Base-by-base conservation (phyloP, 2,797 vertebrate species). In the Tachyglossus aculeatus region DNA sequence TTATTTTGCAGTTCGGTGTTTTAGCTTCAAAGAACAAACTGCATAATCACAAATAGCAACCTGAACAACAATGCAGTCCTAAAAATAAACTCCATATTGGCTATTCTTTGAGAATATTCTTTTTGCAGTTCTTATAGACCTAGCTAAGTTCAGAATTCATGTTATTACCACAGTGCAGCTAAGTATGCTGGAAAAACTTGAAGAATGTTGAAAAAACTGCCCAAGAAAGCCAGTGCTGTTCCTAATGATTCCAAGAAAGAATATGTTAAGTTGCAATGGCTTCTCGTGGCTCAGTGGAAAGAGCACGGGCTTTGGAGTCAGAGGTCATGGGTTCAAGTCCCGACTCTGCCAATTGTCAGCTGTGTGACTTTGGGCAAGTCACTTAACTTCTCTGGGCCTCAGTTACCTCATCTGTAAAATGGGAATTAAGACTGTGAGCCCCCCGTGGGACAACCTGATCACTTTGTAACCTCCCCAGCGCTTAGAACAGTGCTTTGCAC, bases 21-120 rank as follows among this genome's bases (percentile, higher is more conserved):
- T 18, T 69, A 69, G 33, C 40, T 10, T 66, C 53, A 65, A 73
- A 65, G 5, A 60, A 54, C 50, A 70, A 41, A 7, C 31, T 60
- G 7, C 10, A 77, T 57, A 33, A 68, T 67, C 73, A 61, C 5
- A 67, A 64, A 73, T 43, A 37, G 29, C 29, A 75, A 21, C 41
- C 58, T 40, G 31, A 64, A 61, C 32, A 75, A 19, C 13, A 56
- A 22, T 59, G 43, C 34, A 44, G 15, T 52, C 37, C 41, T 5
- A 68, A 81, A 76, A 60, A 22, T 48, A 62, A 59, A 57, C 16
- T 21, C 37, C 53, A 47, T 16, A 69, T 32, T 71, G 61, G 19
- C 41, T 34, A 67, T 54, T 67, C n/a, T 33, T 63, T 50, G 51
- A 39, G 53, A 76, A 54, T 67, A 24, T 5, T 59, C 13, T 16